Evolutionary conservation across 92 coral and sea anemone genomes (phyloP), one percentile per base, ranked within the genome.

Genomic region (Hydrozoanthus gracilis): DNA sequence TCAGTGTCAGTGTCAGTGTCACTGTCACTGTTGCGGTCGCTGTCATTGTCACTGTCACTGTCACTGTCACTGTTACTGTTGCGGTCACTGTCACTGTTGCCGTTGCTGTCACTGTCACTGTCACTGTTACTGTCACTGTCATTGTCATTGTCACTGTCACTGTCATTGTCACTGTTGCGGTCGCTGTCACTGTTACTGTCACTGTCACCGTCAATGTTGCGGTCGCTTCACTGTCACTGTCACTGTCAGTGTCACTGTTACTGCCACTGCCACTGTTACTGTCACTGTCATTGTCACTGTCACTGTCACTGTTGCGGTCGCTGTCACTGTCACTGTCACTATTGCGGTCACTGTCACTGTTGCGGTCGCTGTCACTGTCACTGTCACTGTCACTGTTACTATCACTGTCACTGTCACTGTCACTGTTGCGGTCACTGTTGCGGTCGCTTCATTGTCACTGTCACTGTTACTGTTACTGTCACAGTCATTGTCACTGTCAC

Each of bases 281-380:
- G 71, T 15, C 18, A 18, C 71, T 66, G 71, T 66, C 18, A 39
- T 39, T 66, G 71, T 66, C 18, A 18, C 71, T 66, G 71, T 66
- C 18, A 18, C 18, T 66, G 71, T 66, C 18, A 18, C 18, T 66
- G 71, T 66, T 52, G 11, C 58, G 5, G 71, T 66, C 20, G 20
- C 72, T 66, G 72, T 66, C 20, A 20, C 72, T 66, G 72, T 66
- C 20, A 20, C 20, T 66, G 72, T 66, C 20, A 20, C 72, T 66
- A 44, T 16, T 66, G 20, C 7, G n/a, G 72, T 16, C 20, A 9
- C 16, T 70, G 51, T 39, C 10, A 20, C 4, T 66, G 72, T 17
- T 66, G 5, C 45, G 18, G 14, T 18, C 11, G 11, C 11, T 52
- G 58, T 64, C n/a, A 10, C n/a, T 2, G 69, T 64, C n/a, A 2